Conservation (phyloP, 2,113 vertebrate genomes). For the Oreamnos americanus region DNA sequence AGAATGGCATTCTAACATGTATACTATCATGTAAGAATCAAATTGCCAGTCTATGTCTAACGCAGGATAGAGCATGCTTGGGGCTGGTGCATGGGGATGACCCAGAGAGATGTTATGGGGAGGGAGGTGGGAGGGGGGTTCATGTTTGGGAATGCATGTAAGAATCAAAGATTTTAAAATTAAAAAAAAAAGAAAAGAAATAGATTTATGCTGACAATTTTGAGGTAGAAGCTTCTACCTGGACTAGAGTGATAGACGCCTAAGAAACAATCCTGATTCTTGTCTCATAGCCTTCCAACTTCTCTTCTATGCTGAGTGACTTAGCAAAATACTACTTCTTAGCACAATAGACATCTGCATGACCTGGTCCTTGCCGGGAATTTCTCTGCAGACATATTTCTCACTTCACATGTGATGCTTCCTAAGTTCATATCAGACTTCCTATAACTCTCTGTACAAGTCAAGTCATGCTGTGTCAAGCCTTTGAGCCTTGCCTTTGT, state of each 20-base stretch:
- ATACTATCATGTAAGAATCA: too few species aligned
- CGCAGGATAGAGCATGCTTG: too few species aligned
- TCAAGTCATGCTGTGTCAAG: not conserved
- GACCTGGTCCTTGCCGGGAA: not conserved
- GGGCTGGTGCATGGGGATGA: too few species aligned
- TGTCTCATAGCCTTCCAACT: not conserved
- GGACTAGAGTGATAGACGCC: not conserved
- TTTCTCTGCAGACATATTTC: not conserved
- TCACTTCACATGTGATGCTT: not conserved
- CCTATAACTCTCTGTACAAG: not conserved
- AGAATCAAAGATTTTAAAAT: too few species aligned
- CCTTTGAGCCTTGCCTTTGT: not conserved
- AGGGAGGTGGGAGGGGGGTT: too few species aligned
- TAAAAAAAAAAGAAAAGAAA: not conserved
- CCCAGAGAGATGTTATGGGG: too few species aligned
- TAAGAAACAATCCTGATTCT: not conserved
- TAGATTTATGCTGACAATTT: not conserved
- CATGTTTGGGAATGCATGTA: too few species aligned
- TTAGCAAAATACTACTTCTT: not conserved
- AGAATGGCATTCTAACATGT: too few species aligned
- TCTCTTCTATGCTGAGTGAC: not conserved
- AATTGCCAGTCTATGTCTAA: too few species aligned
- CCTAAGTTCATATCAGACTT: slow-evolving; percentile 7
- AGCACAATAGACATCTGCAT: not conserved
- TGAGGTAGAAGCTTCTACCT: not conserved